These are phyloP conservation scores for Phorcus lineatus DNA, from an alignment of 2,888 invertebrate species.

Conservation along the genomic window DNA sequence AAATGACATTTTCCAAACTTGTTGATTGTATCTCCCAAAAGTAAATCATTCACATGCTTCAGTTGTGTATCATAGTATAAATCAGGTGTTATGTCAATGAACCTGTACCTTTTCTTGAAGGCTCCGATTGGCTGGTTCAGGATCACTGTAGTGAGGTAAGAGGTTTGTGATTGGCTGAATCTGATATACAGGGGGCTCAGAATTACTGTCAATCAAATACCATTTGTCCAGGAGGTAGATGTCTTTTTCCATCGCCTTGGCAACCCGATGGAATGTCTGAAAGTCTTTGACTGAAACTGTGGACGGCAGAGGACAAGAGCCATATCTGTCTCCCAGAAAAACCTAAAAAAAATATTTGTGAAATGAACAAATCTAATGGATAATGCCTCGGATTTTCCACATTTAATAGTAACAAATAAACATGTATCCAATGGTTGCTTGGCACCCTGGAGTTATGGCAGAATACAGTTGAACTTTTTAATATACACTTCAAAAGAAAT, in stretches of 20 bases:
- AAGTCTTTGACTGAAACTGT: conserved; percentile 66
- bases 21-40: too few relatives aligned
- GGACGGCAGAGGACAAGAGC: conserved; percentile 67
- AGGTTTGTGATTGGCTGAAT: conserved; percentile 75
- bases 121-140: conserved; percentile 49
- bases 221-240: conserved; percentile 62
- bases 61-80: too few relatives aligned
- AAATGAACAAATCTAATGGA: not conserved
- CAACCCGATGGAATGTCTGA: conserved; percentile 52
- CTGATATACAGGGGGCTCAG: conserved; percentile 63
- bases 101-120: conserved; percentile 49
- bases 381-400: not conserved
- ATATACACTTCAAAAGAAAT: too few relatives aligned
- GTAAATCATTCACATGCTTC: too few relatives aligned
- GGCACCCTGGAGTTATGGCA: too few relatives aligned
- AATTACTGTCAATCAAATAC: conserved; percentile 69
- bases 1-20: too few relatives aligned
- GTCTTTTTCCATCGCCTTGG: conserved; percentile 57
- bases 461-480: too few relatives aligned
- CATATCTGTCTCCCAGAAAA: conserved; percentile 73
- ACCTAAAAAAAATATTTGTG: conserved; percentile 47
- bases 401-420: too few relatives aligned
- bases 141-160: conserved; percentile 58
- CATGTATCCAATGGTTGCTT: too few relatives aligned
- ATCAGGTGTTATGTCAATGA: not conserved